Conservation (phyloP, 2,888 invertebrate species). For the Gastracanthus pulcherrimus region DNA sequence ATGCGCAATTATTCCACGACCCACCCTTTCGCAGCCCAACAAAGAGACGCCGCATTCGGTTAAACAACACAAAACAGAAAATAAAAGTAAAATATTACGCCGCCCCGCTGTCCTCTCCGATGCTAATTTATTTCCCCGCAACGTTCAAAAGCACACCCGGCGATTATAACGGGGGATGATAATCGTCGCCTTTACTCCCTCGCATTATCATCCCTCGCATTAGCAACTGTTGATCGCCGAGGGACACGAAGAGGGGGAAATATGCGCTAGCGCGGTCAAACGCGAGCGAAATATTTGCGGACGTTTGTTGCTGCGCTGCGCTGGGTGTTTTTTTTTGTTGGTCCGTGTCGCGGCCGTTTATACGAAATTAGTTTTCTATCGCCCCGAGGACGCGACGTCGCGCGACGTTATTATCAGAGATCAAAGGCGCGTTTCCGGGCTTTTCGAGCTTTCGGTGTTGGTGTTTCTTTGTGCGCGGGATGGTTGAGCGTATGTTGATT, state of each 20-base stretch:
- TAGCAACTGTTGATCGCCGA: conserved; percentile 9
- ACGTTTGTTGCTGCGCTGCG: too few relatives aligned
- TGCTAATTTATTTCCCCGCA: conserved; percentile 44
- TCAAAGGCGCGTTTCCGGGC: neutral
- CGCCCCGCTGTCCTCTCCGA: neutral
- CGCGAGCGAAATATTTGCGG: neutral
- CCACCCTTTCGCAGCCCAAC: neutral
- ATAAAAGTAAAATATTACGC: conserved; percentile 6
- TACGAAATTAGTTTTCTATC: conserved; percentile 31
- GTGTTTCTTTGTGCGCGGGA: too few relatives aligned
- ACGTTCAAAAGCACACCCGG: too few relatives aligned
- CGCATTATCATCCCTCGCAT: too few relatives aligned
- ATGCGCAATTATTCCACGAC: conserved; percentile 4
- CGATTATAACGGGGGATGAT: too few relatives aligned
- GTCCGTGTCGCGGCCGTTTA: neutral
- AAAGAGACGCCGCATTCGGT: neutral
- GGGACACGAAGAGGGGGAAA: neutral
- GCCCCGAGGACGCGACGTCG: neutral
- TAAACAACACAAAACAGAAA: neutral
- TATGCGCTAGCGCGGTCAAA: neutral
- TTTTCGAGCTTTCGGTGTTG: neutral
- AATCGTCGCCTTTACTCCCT: too few relatives aligned
- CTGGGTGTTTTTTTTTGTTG: neutral
- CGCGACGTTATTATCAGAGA: neutral
- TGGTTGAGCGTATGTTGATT: too few relatives aligned